Base-by-base conservation (phyloP, 2,888 invertebrate genomes). In the Aphidoletes aphidimyza region DNA sequence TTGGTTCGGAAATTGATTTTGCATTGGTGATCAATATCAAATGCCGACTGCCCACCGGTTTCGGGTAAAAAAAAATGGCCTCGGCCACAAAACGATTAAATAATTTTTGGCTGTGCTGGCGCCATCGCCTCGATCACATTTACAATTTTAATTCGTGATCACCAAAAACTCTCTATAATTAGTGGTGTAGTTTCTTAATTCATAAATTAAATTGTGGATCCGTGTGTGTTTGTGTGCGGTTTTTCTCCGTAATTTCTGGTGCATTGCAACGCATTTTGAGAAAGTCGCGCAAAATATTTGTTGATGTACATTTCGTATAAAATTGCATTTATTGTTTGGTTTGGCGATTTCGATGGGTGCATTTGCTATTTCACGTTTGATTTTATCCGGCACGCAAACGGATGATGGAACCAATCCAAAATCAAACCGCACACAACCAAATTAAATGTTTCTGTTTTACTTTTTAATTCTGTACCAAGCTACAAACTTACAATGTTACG, bases 71-170 rank as follows among this genome's bases (percentile, higher is more conserved):
- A 17, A 22, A 69, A 69, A 69, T 37, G 36, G 81, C 81, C 37
- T n/a, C 19, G 0, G 36, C 81, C 1, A 11, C 37, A 81, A 81
- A n/a, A 0, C 81, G 69, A 69, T 69, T 69, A 69, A 69, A 69
- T 69, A 69, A 81, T 81, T 81, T 81, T 81, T 81, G 81, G 81
- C 37, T 81, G 81, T 22, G 8, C 37, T 81, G 81, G 81, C 81
- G 81, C 81, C 81, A 81, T 19, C 8, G 11, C 81, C 1, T 11
- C 81, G 36, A 37, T 54, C 37, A n/a, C 81, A 81, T 81, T 81
- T 81, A 81, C 81, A 81, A 81, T 69, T 69, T 69, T 30, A 69
- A 69, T 81, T 81, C 81, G 37, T 81, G 81, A 81, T 39, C 81
- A 81, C 30, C 34, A n/a, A n/a, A n/a, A n/a, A n/a, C 19, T 78